Percentiles rank a stretch among this genome's conserved stretches.
These are phyloP conservation scores for Pheosia gnoma DNA, from an alignment of 2,888 invertebrate genomes.

Conservation along the genomic window DNA sequence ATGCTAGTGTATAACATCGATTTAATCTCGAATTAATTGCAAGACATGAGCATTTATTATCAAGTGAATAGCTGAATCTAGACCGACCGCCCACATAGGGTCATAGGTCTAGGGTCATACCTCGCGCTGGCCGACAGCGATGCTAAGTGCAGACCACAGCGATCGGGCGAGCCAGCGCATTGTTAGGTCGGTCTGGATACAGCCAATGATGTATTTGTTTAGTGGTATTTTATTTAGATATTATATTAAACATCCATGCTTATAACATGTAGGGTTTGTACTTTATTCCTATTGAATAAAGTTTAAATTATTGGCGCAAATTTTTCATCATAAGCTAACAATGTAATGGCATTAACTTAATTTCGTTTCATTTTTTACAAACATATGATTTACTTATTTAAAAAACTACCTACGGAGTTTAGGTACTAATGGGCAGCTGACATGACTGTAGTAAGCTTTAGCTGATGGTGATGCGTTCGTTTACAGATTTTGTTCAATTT, in stretches of 20 bases:
- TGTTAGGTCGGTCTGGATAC: no score
- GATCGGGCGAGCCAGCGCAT: no score
- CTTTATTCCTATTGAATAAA: constrained; percentile 36
- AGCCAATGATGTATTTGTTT: constrained; percentile 27
- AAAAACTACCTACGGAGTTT: constrained; percentile 23
- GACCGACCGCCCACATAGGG: no score
- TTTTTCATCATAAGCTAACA: constrained; percentile 21
- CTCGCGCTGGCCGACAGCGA: no score
- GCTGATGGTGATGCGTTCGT: constrained; percentile 30
- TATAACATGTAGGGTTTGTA: constrained; percentile 33
- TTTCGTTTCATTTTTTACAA: constrained; percentile 28
- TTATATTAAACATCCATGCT: constrained; percentile 36
- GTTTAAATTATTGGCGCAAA: constrained; percentile 20
- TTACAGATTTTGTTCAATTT: constrained; percentile 40
- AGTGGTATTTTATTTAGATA: constrained; percentile 40
- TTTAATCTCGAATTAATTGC: constrained; percentile 57
- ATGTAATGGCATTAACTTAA: constrained; percentile 27
- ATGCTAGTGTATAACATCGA: constrained; percentile 61
- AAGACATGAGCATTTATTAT: constrained; percentile 55
- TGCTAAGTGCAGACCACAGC: no score
- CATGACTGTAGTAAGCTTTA: constrained; percentile 40
- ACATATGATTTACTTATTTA: constrained; percentile 14
- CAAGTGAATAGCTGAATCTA: constrained; percentile 21
- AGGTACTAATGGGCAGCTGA: constrained; percentile 46
- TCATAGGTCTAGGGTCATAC: no score